Conservation (phyloP, 2,113 vertebrate genomes). For the Pelusios castaneus region DNA sequence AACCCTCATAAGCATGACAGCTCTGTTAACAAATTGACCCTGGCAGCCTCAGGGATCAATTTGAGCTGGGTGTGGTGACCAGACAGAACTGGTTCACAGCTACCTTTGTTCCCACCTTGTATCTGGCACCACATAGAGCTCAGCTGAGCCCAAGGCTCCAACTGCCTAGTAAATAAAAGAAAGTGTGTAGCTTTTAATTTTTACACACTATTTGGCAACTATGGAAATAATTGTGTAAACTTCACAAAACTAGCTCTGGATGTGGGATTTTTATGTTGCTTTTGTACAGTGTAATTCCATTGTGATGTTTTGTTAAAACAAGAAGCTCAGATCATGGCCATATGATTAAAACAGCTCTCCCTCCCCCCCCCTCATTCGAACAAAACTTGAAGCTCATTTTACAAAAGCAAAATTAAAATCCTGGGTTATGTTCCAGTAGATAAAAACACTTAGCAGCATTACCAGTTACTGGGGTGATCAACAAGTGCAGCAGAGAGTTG, state of each 20-base stretch:
- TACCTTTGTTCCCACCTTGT: neutral
- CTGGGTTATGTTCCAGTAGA: conserved; percentile 1
- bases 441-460: conserved; percentile 41
- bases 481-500: neutral
- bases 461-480: conserved; percentile 43
- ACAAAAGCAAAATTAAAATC: conserved; percentile 46
- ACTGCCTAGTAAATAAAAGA: neutral
- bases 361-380: neutral
- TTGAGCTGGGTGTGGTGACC: neutral
- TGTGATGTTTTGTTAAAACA: conserved; percentile 51
- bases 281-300: conserved; percentile 33
- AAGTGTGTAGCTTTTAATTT: conserved; percentile 38
- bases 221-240: conserved; percentile 43
- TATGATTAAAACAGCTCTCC: conserved; percentile 37
- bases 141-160: neutral
- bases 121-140: neutral
- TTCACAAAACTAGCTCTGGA: neutral
- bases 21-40: neutral
- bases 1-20: neutral
- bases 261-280: conserved; percentile 24
- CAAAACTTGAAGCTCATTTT: conserved; percentile 37
- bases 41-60: neutral
- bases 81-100: neutral
- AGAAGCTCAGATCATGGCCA: neutral
- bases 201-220: conserved; percentile 38